Evolutionary conservation across 2,797 vertebrate species (phyloP), one percentile per base, ranked within the genome.

Genomic region (Cirrhinus mrigala): DNA sequence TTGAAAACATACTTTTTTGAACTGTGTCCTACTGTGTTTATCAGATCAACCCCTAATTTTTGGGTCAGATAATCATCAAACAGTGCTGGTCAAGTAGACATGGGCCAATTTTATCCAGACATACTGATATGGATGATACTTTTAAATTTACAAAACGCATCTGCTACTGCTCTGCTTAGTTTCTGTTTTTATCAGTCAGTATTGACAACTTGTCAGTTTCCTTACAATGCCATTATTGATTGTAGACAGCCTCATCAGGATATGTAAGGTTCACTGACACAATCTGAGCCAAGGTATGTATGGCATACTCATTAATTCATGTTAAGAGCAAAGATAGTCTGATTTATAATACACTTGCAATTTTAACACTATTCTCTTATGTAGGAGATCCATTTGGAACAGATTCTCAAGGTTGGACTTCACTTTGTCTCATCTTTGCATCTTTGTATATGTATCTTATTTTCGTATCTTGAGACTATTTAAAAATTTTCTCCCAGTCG

Each of bases 311-410:
- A 50, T 73, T 4, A 27, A 27, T 50, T 48, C 6, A 4, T 3
- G 7, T 50, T 71, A 24, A 71, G 11, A 15, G 40, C 37, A 14
- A 22, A 40, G 1, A 69, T 44, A 5, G 12, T 70, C n/a, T 73
- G 6, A 18, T 48, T 73, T 16, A 7, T 70, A 73, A 50, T 50
- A 18, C n/a, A 48, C 6, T 4, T 10, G 8, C 3, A 50, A 27
- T 74, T 18, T 27, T 29, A 50, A 50, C 24, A 8, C 15, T 29
- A 9, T 50, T 74, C 3, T 10, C 24, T 82, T 1, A 20, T 14
- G 3, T 50, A 82, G 69, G 44, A 82, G 69, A 70, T 74, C 81
- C 27, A 20, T 82, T 15, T 82, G 81, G 81, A 62, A 40, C 44
- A 62, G 40, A 74, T 82, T 82, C 70, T 62, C 81, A 74, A 82